Evolutionary conservation across 2,888 invertebrate species (phyloP), one percentile per base, ranked within the genome.

Genomic region (Pammene aurita): DNA sequence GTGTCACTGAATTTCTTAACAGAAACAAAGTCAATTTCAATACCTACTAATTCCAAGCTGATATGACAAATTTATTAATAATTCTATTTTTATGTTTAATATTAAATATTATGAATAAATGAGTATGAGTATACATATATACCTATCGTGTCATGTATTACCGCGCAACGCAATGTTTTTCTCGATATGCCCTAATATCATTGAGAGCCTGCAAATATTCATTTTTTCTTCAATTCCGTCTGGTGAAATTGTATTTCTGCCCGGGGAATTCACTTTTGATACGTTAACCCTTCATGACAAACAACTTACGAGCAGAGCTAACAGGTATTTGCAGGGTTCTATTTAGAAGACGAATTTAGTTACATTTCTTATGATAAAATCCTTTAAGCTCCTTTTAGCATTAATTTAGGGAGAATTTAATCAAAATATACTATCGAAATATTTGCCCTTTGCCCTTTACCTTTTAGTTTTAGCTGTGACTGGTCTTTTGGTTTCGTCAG

Each of bases 221-320:
- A 63, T 67, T 56, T 67, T 55, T 56, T 41, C 55, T 48, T 62
- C 48, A 26, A 50, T 52, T 52, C 63, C 50, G 63, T 44, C 63
- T 52, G 63, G 57, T 38, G 63, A 63, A 68, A 68, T 68, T 63
- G 68, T 63, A 68, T 68, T 63, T 68, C 41, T 52, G 63, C 48
- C 57, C 7, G 10, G 52, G 35, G 63, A 52, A 63, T 52, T 52
- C 57, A 44, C 63, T 68, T 63, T 68, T 58, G 57, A 68, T 57
- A 57, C 50, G 68, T 63, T 57, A 63, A 63, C 63, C 57, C 50
- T 63, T 52, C 52, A 62, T 63, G 62, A 56, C 68, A 63, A 68
- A 68, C 63, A 67, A 67, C 56, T 50, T 62, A 67, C 62, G 44
- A 44, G 35, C 57, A 57, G 18, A 63, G 57, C 63, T 67, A 67